Evolutionary conservation across 2,113 vertebrate genomes (phyloP).

Genomic region (Lepidothrix coronata): DNA sequence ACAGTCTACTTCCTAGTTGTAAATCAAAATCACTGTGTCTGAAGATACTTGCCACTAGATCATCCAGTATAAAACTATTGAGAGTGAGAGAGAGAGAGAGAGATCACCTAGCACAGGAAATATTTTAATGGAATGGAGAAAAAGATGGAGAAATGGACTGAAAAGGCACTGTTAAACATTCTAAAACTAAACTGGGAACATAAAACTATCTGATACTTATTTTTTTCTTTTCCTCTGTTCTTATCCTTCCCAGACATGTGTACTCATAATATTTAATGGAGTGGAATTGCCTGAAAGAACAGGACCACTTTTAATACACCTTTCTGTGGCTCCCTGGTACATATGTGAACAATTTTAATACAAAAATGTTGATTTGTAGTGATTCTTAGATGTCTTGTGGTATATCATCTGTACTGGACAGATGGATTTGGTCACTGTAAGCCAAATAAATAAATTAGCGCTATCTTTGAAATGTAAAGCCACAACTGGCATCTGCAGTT

Average conservation of each 20-base stretch:
- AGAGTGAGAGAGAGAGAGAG: neutral
- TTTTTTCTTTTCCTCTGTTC: neutral
- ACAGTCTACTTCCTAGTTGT: neutral
- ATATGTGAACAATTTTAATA: conserved; percentile 71
- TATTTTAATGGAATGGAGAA: neutral
- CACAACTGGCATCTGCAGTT: conserved; percentile 60
- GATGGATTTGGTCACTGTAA: conserved; percentile 67
- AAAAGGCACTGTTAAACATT: neutral
- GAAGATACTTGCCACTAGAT: neutral
- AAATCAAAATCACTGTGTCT: neutral
- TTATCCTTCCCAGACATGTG: conserved; percentile 9
- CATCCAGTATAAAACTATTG: neutral
- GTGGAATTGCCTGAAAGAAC: conserved; percentile 54
- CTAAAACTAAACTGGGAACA: conserved; percentile 37
- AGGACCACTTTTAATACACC: conserved; percentile 44
- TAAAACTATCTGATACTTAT: neutral
- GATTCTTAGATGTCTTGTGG: conserved; percentile 33
- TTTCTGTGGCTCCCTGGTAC: conserved; percentile 48
- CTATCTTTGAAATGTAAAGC: conserved; percentile 73
- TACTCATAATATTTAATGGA: conserved; percentile 62
- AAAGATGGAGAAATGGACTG: neutral
- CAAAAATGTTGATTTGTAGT: conserved; percentile 2
- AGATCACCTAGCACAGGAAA: conserved; percentile 2
- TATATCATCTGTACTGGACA: conserved; percentile 58
- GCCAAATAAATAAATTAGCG: conserved; percentile 73